Conservation (phyloP, 2,113 vertebrate genomes). For the Scopus umbretta region DNA sequence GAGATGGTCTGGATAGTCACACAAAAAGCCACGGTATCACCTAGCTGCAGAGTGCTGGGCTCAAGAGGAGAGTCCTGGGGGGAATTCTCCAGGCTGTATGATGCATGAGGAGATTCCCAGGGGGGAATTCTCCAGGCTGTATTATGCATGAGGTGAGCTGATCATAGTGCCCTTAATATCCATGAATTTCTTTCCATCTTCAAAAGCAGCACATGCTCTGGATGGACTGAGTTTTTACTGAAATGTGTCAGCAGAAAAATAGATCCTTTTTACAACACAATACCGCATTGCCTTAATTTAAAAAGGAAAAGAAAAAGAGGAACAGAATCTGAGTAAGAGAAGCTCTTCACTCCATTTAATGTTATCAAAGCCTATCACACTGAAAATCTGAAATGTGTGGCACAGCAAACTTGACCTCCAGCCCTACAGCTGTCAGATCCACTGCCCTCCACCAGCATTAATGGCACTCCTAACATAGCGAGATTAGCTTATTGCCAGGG, state of each 20-base stretch:
- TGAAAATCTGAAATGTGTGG: neutral
- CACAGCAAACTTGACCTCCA: neutral
- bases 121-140: neutral
- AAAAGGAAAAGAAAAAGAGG: neutral
- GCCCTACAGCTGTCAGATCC: neutral
- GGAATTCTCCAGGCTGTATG: neutral
- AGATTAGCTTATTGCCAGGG: neutral
- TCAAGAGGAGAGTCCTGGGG: neutral
- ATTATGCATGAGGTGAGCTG: neutral
- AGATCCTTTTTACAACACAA: neutral
- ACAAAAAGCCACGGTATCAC: neutral
- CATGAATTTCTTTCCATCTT: neutral
- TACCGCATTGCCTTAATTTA: neutral
- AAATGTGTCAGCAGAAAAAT: conserved; percentile 54
- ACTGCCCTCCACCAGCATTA: neutral
- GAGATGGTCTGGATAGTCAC: neutral
- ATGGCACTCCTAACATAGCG: neutral
- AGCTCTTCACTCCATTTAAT: neutral
- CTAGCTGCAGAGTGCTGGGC: neutral
- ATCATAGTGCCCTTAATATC: neutral
- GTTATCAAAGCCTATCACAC: conserved; percentile 1
- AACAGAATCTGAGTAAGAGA: neutral
- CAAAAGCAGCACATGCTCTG: neutral
- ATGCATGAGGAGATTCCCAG: neutral
- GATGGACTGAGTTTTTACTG: neutral